These are phyloP conservation scores for Pogonophryne albipinna DNA, from an alignment of 2,797 vertebrate genomes.

Conservation along the genomic window DNA sequence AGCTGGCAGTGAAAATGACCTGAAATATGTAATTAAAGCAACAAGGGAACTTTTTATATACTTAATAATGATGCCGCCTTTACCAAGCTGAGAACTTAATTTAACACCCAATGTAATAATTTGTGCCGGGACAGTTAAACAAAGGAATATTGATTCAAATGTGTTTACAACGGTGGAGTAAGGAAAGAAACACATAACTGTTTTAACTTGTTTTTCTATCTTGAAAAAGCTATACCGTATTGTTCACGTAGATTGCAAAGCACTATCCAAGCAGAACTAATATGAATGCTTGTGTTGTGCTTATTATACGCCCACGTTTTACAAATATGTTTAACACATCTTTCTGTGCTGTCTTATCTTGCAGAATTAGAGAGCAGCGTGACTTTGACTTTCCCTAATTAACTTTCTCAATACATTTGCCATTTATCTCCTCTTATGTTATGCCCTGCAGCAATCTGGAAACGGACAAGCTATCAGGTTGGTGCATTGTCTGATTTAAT, in stretches of 20 bases:
- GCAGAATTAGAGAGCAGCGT: constrained; percentile 38
- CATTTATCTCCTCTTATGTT: constrained; percentile 49
- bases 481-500: constrained; percentile 65
- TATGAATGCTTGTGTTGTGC: background rate
- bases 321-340: constrained; percentile 1
- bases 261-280: background rate
- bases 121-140: background rate
- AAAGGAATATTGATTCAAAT: constrained; percentile 20
- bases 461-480: constrained; percentile 93
- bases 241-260: background rate
- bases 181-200: background rate
- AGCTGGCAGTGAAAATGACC: constrained; percentile 52
- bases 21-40: constrained; percentile 48
- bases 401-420: constrained; percentile 40
- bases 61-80: background rate
- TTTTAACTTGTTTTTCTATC: background rate
- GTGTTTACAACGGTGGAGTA: background rate
- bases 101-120: background rate
- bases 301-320: background rate
- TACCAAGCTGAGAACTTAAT: constrained; percentile 24
- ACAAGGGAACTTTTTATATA: constrained; percentile 27
- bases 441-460: constrained; percentile 89
- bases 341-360: background rate
- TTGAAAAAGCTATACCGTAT: background rate
- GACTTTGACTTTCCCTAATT: constrained; percentile 50